These are phyloP conservation scores for Leptopilina clavipes DNA, from an alignment of 1,140 invertebrate genomes.

Conservation along the genomic window DNA sequence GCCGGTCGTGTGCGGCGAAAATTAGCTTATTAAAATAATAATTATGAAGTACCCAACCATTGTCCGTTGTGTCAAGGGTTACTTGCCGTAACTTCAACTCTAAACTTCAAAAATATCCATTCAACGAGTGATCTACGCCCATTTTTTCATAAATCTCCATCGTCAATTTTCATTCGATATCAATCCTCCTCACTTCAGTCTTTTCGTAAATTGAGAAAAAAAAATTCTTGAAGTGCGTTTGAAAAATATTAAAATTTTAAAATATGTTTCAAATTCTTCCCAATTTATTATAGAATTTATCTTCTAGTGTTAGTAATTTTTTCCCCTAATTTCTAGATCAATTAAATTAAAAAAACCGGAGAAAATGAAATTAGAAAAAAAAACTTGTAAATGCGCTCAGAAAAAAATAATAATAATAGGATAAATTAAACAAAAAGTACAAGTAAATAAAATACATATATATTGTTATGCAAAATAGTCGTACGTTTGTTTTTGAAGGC, in stretches of 20 bases:
- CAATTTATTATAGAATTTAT: no score
- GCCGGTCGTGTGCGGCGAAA: conserved; percentile 59
- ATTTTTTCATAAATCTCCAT: conserved; percentile 27
- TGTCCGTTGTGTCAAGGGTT: conserved; percentile 64
- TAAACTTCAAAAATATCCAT: conserved; percentile 18
- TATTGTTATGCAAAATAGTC: neutral
- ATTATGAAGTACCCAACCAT: conserved; percentile 65
- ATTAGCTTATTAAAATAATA: conserved; percentile 72
- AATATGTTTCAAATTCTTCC: no score
- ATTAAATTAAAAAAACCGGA: no score
- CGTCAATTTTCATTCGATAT: neutral
- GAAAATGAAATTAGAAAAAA: no score
- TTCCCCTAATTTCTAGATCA: no score
- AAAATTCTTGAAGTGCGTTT: no score
- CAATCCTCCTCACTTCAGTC: neutral
- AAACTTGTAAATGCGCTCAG: no score
- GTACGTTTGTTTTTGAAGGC: conserved; percentile 3
- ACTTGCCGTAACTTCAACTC: conserved; percentile 63
- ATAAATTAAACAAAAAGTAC: neutral
- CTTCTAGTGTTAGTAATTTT: no score
- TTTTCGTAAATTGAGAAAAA: no score
- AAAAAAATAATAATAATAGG: neutral
- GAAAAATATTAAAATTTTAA: no score
- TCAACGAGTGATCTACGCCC: conserved; percentile 5
- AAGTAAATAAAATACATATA: neutral